Conservation (phyloP, 2,797 vertebrate species). For the Lycodopsis pacificus region DNA sequence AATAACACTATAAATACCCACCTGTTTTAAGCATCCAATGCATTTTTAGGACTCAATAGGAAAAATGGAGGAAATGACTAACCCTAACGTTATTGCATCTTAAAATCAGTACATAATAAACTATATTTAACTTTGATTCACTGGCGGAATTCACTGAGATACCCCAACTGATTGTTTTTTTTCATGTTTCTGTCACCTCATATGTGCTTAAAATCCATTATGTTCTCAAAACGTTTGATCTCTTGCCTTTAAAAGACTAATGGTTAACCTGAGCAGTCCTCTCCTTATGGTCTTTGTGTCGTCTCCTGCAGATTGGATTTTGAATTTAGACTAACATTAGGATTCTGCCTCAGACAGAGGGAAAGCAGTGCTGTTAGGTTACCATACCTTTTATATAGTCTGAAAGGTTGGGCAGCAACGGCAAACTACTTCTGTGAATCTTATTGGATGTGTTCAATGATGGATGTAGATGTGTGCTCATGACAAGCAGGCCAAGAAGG, state of each 20-base stretch:
- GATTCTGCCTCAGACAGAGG: background rate
- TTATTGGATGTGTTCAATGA: background rate
- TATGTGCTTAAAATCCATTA: constrained; percentile 36
- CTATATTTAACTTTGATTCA: constrained; percentile 16
- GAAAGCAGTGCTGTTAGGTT: background rate
- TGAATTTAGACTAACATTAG: background rate
- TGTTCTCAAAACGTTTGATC: background rate
- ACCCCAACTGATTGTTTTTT: background rate
- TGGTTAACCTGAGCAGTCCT: background rate
- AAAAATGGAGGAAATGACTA: constrained; percentile 10
- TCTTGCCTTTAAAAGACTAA: constrained; percentile 15
- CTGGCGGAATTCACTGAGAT: constrained; percentile 10
- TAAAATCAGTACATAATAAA: constrained; percentile 43
- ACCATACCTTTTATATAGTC: background rate
- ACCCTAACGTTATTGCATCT: background rate
- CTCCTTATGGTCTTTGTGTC: background rate
- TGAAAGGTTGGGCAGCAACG: background rate
- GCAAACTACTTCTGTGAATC: background rate
- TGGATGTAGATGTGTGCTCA: background rate
- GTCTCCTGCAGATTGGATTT: background rate
- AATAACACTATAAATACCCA: constrained; percentile 27
- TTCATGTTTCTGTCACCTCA: constrained; percentile 6
- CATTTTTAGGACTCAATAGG: background rate
- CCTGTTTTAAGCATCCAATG: background rate
- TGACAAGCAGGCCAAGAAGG: constrained; percentile 6